Evolutionary conservation across 2,113 vertebrate genomes (phyloP), one percentile per base, ranked within the genome.

Genomic region (Spizaetus ornatus): DNA sequence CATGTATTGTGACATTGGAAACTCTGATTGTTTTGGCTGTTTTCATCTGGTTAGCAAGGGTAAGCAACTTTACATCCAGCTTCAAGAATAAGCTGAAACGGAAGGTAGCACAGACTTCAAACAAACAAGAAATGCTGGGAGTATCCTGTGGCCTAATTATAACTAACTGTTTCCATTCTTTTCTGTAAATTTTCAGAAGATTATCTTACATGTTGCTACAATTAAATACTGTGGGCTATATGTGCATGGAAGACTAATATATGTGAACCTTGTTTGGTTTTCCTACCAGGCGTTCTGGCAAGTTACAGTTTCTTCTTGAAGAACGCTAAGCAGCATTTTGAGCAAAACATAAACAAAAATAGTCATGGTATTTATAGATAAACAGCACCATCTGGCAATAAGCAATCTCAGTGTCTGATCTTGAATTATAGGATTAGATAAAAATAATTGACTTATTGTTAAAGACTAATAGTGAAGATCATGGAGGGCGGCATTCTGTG

Each of bases 71-170:
- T 7, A 19, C 36, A 71, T 32, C 17, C 42, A 85, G n/a, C 42
- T 67, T 89, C 65, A 86, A 63, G 70, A 85, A 67, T 21, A 63
- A 76, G n/a, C 73, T 87, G 52, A 38, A 92, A 67, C 0, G 6
- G 88, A 90, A 93, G 70, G 77, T 50, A 63, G 56, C 47, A 18
- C 42, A 31, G 42, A 29, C 69, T 43, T 95, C 48, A 86, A 82
- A 71, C 63, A 92, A 71, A 88, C 59, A 53, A 86, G 79, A 93
- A 92, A 73, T 67, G 52, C 89, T 82, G 89, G 55, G 26, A 82
- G 50, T 67, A 82, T 92, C 86, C 63, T 81, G 69, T 89, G 81
- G 40, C 72, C 91, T 83, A 77, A 80, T 94, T 91, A 91, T 76
- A 90, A 40, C 61, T 66, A 66, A 53, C 42, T 59, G 36, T 59